phyloP scores from a whole-genome alignment of 1,140 invertebrate genomes.

The Trinorchestia longiramus region DNA sequence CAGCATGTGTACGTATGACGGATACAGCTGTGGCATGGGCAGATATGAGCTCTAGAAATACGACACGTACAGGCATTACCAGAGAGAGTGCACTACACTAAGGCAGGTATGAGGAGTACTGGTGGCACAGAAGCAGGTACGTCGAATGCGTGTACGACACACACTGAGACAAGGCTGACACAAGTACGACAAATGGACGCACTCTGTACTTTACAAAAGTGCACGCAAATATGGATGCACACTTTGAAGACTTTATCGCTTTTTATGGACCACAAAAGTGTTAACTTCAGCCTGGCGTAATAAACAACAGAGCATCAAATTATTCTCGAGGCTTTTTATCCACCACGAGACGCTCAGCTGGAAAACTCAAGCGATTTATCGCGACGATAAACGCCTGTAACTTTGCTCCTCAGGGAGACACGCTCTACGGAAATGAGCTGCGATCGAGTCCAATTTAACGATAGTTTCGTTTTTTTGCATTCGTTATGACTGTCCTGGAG shows the following conservation, averaged over 20 bases:
- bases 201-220: too few species aligned
- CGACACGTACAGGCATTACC: too few species aligned
- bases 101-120: too few species aligned
- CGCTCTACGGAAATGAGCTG: conserved; percentile 10
- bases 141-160: neutral
- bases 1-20: too few species aligned
- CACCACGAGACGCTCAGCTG: neutral
- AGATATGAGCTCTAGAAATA: too few species aligned
- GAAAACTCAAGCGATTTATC: conserved; percentile 18
- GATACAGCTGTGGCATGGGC: too few species aligned
- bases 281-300: neutral
- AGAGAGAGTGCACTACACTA: too few species aligned
- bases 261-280: neutral
- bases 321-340: neutral
- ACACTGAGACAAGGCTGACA: neutral
- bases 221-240: too few species aligned
- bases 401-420: conserved; percentile 1
- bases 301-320: neutral
- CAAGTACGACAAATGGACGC: too few species aligned
- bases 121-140: neutral
- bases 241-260: neutral
- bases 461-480: neutral
- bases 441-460: conserved; percentile 41
- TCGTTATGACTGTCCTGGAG: neutral
- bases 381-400: neutral